Conservation (phyloP, 2,888 invertebrate species). For the Cataglyphis rosenhaueri region DNA sequence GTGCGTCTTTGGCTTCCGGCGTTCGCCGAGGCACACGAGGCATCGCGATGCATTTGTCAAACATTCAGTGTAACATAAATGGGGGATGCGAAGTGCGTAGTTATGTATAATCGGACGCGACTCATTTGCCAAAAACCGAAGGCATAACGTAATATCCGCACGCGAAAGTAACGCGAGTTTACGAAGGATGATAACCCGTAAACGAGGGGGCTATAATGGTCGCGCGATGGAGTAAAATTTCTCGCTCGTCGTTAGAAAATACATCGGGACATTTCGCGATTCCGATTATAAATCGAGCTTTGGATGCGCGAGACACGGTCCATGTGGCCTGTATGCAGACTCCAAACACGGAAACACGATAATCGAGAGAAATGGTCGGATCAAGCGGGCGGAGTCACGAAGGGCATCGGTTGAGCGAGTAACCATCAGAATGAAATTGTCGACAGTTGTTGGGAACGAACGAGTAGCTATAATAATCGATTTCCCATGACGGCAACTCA, state of each 20-base stretch:
- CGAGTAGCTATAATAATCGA: constrained; percentile 67
- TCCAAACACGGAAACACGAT: constrained; percentile 41
- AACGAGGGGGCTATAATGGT: constrained; percentile 62
- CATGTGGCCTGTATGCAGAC: background rate
- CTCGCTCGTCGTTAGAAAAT: constrained; percentile 24
- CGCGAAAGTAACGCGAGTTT: constrained; percentile 57
- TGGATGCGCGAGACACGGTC: background rate
- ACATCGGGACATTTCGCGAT: background rate
- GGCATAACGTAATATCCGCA: constrained; percentile 39
- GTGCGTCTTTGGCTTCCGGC: constrained; percentile 22
- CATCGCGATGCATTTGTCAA: constrained; percentile 14
- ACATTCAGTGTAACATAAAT: constrained; percentile 23
- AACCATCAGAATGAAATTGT: constrained; percentile 68
- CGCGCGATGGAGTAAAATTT: constrained; percentile 61
- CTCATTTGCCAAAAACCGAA: constrained; percentile 20
- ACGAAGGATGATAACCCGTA: constrained; percentile 52
- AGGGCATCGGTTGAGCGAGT: constrained; percentile 45
- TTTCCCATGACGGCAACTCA: constrained; percentile 52
- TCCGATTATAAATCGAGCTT: constrained; percentile 5
- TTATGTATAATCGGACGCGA: constrained; percentile 21
- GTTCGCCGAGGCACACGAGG: background rate
- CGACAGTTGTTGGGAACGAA: constrained; percentile 63
- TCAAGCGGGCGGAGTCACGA: constrained; percentile 23
- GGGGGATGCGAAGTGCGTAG: background rate
- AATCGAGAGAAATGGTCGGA: constrained; percentile 52